These are phyloP conservation scores for Anoplopoma fimbria DNA, from an alignment of 2,113 vertebrate genomes.

Conservation along the genomic window DNA sequence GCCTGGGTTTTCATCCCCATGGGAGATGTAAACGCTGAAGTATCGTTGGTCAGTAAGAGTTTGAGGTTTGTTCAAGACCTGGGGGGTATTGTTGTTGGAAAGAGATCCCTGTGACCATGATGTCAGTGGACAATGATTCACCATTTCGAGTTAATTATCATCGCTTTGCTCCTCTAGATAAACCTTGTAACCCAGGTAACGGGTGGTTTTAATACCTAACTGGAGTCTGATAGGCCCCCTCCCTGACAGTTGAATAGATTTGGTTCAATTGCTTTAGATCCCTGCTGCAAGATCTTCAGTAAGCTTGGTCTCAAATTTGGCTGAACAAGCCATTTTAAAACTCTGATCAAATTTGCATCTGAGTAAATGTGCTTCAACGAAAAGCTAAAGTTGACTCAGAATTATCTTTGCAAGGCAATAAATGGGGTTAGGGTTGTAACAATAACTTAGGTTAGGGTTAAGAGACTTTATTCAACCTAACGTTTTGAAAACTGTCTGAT, in stretches of 20 bases:
- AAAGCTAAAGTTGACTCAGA: background rate
- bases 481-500: constrained; percentile 30
- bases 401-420: background rate
- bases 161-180: constrained; percentile 35
- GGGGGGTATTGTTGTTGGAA: constrained; percentile 64
- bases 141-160: constrained; percentile 77
- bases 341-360: background rate
- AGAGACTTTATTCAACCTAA: background rate
- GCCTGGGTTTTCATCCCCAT: constrained; percentile 29
- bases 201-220: constrained; percentile 65
- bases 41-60: constrained; percentile 30
- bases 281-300: background rate
- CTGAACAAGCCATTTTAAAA: background rate
- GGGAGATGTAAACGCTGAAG: constrained; percentile 53
- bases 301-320: background rate
- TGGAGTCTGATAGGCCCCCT: constrained; percentile 17
- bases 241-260: background rate
- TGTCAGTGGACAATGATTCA: constrained; percentile 77
- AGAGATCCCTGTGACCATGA: constrained; percentile 61
- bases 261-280: constrained; percentile 3
- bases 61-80: constrained; percentile 55
- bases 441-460: background rate
- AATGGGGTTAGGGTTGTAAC: background rate
- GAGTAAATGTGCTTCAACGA: background rate
- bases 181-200: constrained; percentile 62